Percentiles rank a stretch among this genome's conserved stretches.
Evolutionary conservation across 1,140 invertebrate genomes (phyloP).

Genomic region (Sarcophaga peregrina): DNA sequence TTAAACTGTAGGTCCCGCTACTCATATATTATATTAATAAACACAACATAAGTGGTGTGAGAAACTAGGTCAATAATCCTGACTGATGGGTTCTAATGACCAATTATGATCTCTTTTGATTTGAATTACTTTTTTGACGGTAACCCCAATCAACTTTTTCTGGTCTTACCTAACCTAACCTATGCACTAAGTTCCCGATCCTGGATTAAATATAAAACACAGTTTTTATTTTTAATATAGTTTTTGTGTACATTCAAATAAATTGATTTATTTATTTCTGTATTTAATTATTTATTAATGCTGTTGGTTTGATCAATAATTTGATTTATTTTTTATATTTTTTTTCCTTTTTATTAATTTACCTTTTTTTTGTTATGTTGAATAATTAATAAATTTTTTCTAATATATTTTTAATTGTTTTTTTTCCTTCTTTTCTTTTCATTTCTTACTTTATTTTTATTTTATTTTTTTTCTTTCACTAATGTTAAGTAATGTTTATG

Average conservation of each 20-base stretch:
- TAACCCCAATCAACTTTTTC: too few relatives aligned
- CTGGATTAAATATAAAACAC: neutral
- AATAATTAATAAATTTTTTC: slow-evolving; percentile 37
- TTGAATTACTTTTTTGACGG: too few relatives aligned
- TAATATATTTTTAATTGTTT: slow-evolving; percentile 21
- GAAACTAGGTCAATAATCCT: too few relatives aligned
- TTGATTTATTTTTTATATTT: neutral
- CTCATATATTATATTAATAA: too few relatives aligned
- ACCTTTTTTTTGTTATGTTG: neutral
- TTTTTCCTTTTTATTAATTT: slow-evolving; percentile 9
- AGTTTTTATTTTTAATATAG: neutral
- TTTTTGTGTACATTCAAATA: slow-evolving; percentile 39
- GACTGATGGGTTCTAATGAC: too few relatives aligned
- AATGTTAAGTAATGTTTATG: slow-evolving; percentile 31
- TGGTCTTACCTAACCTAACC: neutral
- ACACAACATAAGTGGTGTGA: too few relatives aligned
- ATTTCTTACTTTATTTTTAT: neutral
- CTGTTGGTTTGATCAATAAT: slow-evolving; percentile 12
- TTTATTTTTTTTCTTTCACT: slow-evolving; percentile 29
- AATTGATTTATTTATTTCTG: slow-evolving; percentile 31
- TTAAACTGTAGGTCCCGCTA: too few relatives aligned
- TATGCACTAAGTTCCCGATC: too few relatives aligned
- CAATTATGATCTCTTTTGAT: too few relatives aligned
- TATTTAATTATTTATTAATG: neutral
- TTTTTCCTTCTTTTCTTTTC: neutral